Conservation (phyloP, 2,113 vertebrate species). For the Electrona antarctica region DNA sequence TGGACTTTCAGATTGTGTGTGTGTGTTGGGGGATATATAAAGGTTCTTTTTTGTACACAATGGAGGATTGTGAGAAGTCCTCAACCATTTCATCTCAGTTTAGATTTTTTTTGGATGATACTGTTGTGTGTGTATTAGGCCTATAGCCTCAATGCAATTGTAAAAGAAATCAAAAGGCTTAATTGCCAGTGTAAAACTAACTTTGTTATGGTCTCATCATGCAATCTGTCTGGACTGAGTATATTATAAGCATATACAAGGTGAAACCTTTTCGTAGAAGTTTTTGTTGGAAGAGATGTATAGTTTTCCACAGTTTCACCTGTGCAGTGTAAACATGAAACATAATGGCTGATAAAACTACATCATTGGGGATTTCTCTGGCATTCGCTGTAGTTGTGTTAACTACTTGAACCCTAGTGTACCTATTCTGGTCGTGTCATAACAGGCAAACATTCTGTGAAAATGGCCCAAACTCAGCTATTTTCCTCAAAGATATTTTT, state of each 20-base stretch:
- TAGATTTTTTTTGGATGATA: background rate
- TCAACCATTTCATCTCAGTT: slow-evolving; percentile 34
- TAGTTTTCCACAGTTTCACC: slow-evolving; percentile 24
- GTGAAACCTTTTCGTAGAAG: slow-evolving; percentile 25
- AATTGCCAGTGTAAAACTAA: slow-evolving; percentile 10
- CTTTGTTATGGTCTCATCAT: slow-evolving; percentile 17
- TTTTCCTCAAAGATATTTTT: too few species aligned
- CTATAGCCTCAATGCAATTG: too few species aligned
- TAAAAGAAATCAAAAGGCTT: background rate
- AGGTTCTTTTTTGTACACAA: background rate
- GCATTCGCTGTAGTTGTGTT: slow-evolving; percentile 3
- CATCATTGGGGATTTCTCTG: slow-evolving; percentile 17
- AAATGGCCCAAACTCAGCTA: too few species aligned
- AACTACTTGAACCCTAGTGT: too few species aligned
- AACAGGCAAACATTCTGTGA: too few species aligned
- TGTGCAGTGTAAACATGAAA: slow-evolving; percentile 28
- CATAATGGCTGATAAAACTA: slow-evolving; percentile 23
- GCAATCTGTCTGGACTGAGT: background rate
- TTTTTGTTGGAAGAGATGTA: slow-evolving; percentile 13
- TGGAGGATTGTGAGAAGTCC: slow-evolving; percentile 9
- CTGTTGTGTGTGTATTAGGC: background rate
- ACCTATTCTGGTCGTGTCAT: too few species aligned
- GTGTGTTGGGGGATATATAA: slow-evolving; percentile 5
- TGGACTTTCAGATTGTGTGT: slow-evolving; percentile 1
- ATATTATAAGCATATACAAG: slow-evolving; percentile 14